phyloP scores from a whole-genome alignment of 2,113 vertebrate genomes.

The Dicerorhinus sumatrensis region DNA sequence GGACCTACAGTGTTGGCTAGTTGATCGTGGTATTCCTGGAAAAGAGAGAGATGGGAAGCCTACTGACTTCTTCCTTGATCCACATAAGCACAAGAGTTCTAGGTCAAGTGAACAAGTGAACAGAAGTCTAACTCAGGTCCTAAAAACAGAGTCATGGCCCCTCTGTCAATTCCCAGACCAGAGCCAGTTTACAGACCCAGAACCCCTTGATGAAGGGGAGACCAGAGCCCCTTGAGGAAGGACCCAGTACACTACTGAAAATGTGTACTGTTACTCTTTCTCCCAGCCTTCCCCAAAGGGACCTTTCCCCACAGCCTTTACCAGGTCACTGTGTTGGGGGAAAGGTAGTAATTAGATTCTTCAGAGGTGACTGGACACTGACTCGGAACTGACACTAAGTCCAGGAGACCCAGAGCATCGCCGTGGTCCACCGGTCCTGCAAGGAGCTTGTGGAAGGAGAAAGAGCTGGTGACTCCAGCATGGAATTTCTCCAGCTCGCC shows the following conservation, averaged over 20 bases:
- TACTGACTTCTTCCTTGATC: fast-evolving
- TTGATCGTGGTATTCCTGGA: fast-evolving
- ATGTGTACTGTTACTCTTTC: fast-evolving
- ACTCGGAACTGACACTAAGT: not conserved
- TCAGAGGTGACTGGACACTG: not conserved
- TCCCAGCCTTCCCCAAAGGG: not conserved
- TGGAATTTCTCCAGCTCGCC: not conserved
- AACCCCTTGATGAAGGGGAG: not conserved
- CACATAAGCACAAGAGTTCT: not conserved
- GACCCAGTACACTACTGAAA: not conserved
- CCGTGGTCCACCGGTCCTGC: fast-evolving
- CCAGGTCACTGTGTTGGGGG: fast-evolving
- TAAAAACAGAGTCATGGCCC: not conserved
- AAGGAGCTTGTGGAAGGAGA: not conserved
- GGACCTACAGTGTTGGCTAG: fast-evolving
- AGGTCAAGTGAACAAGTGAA: too few species aligned
- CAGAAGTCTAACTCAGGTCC: not conserved
- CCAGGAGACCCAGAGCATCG: fast-evolving
- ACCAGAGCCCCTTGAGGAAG: not conserved
- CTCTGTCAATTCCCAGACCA: not conserved
- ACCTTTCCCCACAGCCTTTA: too few species aligned
- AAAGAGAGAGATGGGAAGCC: not conserved
- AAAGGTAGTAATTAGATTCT: not conserved
- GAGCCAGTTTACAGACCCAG: not conserved
- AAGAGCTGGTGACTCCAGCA: not conserved